Percentiles rank a stretch among this genome's conserved stretches.
phyloP scores from a whole-genome alignment of 2,888 invertebrate genomes.

The Tetragnatha montana region DNA sequence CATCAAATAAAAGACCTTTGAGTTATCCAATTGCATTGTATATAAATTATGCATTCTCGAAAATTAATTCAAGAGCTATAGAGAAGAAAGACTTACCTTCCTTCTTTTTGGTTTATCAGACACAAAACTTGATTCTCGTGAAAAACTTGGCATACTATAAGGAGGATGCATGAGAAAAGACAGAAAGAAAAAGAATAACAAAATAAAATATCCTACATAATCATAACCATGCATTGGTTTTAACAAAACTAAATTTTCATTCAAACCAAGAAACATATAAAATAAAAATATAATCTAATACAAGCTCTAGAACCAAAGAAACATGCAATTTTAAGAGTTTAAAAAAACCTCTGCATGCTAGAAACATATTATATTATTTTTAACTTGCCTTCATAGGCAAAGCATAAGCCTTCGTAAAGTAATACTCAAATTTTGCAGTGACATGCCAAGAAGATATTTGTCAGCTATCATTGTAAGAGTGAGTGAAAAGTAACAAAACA shows the following conservation, averaged over 20 bases:
- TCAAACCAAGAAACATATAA: not conserved
- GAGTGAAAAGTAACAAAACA: constrained; percentile 49
- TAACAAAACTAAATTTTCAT: constrained; percentile 1
- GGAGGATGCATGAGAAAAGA: constrained; percentile 50
- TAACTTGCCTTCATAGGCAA: not conserved
- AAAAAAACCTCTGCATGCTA: not conserved
- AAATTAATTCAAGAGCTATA: not conserved
- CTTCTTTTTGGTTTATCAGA: constrained; percentile 50
- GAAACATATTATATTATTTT: not conserved
- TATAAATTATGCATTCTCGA: too few species aligned
- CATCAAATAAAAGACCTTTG: too few species aligned
- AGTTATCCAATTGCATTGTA: too few species aligned
- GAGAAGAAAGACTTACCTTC: constrained; percentile 41
- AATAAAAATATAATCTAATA: not conserved
- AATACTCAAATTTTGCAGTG: not conserved
- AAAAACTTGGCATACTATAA: constrained; percentile 58
- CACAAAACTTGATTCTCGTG: constrained; percentile 50
- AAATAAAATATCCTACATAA: not conserved
- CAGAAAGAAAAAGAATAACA: constrained; percentile 37
- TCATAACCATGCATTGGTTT: constrained; percentile 12
- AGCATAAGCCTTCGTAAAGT: constrained; percentile 35
- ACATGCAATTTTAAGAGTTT: not conserved
- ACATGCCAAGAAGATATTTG: constrained; percentile 18
- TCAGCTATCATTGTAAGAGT: constrained; percentile 54
- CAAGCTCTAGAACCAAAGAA: not conserved